phyloP scores from a whole-genome alignment of 2,113 vertebrate genomes.

The Clarias magur region DNA sequence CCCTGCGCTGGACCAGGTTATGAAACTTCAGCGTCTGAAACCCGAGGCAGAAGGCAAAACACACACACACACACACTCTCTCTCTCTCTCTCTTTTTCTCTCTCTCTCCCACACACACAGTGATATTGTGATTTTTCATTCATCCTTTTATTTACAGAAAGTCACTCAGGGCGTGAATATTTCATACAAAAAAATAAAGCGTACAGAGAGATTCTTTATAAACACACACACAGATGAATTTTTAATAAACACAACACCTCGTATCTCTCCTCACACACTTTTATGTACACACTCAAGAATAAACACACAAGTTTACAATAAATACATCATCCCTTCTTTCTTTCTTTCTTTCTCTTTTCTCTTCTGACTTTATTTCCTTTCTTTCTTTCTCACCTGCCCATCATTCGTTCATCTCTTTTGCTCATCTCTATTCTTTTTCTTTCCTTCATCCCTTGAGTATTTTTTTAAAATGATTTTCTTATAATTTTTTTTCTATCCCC shows the following conservation, averaged over 20 bases:
- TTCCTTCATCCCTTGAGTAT: not conserved
- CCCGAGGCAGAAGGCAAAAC: not conserved
- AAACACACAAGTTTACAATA: not conserved
- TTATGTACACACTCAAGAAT: not conserved
- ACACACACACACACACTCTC: not conserved
- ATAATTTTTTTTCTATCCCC: not conserved
- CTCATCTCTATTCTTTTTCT: not conserved
- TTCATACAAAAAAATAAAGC: not conserved
- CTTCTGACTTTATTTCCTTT: too few relatives aligned
- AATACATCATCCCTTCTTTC: not conserved
- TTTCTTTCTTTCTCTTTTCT: not conserved
- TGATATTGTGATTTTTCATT: slow-evolving; percentile 1
- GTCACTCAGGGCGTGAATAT: slow-evolving; percentile 24
- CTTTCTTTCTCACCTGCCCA: not conserved
- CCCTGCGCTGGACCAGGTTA: not conserved
- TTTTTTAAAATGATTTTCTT: not conserved
- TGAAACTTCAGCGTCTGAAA: not conserved
- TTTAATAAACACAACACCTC: not conserved
- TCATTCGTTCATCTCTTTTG: not conserved
- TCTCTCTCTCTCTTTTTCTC: too few relatives aligned
- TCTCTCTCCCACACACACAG: not conserved
- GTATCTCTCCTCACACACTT: not conserved
- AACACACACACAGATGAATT: not conserved
- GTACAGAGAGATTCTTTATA: not conserved
- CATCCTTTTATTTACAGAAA: not conserved